Evolutionary conservation across 2,888 invertebrate species (phyloP).

Genomic region (Thereva unica): DNA sequence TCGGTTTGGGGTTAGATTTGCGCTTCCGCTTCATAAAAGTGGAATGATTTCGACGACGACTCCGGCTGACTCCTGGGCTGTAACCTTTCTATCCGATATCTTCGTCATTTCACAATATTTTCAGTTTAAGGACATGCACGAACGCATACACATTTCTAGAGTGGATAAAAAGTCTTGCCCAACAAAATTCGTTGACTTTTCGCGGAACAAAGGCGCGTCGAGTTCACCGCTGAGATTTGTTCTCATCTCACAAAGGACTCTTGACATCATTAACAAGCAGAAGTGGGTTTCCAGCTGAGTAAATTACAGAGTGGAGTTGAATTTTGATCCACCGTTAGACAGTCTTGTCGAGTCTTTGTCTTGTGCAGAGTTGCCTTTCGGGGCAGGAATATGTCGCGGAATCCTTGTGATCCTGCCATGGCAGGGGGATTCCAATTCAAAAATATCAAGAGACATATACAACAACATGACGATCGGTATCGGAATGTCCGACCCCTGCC

Average conservation of each 20-base stretch:
- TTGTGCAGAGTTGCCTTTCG: background rate
- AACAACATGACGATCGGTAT: constrained; percentile 6
- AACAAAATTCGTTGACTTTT: constrained; percentile 23
- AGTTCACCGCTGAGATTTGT: constrained; percentile 11
- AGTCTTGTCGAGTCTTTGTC: constrained; percentile 40
- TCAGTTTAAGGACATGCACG: no score
- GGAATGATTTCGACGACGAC: no score
- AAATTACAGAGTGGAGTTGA: constrained; percentile 40
- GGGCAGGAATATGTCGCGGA: no score
- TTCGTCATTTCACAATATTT: no score
- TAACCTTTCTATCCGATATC: no score
- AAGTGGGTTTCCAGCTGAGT: constrained; percentile 42
- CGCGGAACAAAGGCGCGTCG: constrained; percentile 17
- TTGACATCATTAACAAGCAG: constrained; percentile 41
- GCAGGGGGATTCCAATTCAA: constrained; percentile 13
- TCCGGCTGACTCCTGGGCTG: no score
- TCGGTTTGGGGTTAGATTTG: no score
- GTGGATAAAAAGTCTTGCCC: background rate
- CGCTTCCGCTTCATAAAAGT: no score
- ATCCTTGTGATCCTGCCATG: no score
- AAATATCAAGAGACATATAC: background rate
- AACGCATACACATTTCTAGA: no score
- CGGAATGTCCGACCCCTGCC: constrained; percentile 31
- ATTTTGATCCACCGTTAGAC: constrained; percentile 38
- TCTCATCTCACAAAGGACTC: constrained; percentile 33